Conservation (phyloP, 1,140 invertebrate species). For the Chironomus tepperi region DNA sequence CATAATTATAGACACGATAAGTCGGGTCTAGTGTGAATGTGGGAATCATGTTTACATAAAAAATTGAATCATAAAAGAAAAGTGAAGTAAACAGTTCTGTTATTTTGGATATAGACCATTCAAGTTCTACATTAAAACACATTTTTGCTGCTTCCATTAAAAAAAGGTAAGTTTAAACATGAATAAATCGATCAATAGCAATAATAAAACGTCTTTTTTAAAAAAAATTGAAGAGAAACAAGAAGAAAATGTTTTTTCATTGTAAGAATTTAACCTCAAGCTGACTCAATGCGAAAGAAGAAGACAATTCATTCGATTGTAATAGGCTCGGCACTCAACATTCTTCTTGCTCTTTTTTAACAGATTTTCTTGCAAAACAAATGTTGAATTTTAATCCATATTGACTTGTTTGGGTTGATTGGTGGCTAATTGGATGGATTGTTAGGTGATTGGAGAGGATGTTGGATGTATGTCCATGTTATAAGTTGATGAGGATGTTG, state of each 20-base stretch:
- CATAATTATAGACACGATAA: conserved; percentile 7
- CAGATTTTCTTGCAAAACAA: background rate
- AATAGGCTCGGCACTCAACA: conserved; percentile 5
- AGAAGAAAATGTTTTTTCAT: conserved; percentile 7
- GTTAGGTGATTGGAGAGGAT: too few relatives aligned
- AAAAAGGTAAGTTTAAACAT: background rate
- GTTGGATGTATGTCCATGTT: too few relatives aligned
- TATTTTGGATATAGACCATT: too few relatives aligned
- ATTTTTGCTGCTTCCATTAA: too few relatives aligned
- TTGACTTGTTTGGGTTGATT: too few relatives aligned
- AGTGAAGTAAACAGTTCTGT: too few relatives aligned
- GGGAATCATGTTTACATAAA: background rate
- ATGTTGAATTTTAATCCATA: too few relatives aligned
- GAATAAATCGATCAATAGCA: conserved; percentile 2
- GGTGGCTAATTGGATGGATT: too few relatives aligned
- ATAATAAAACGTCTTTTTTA: background rate
- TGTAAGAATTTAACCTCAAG: conserved; percentile 8
- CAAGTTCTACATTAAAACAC: too few relatives aligned
- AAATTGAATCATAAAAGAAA: background rate
- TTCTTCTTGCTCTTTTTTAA: background rate
- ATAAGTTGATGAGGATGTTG: too few relatives aligned
- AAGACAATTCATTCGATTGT: background rate
- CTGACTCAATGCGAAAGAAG: background rate
- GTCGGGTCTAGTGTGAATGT: background rate
- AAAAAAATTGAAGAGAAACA: background rate